Evolutionary conservation across 2,797 vertebrate genomes (phyloP).

Genomic region (Schizothorax lantsangensis): DNA sequence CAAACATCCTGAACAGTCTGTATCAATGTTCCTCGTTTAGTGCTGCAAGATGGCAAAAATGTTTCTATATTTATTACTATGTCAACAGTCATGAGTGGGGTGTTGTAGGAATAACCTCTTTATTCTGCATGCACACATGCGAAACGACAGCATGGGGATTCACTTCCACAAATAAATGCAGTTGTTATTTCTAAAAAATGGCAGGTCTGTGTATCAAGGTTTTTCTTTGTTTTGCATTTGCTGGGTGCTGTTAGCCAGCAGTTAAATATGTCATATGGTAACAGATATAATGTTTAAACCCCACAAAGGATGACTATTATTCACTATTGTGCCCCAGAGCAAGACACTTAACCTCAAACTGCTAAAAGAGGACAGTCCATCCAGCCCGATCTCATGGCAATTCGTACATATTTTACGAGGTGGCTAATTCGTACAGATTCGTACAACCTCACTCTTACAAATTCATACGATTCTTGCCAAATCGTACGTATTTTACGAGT

Average conservation of each 20-base stretch:
- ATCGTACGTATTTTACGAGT: no score
- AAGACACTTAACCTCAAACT: slow-evolving; percentile 5
- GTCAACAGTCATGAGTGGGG: neutral
- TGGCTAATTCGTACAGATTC: no score
- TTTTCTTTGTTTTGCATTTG: neutral
- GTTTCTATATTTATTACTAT: neutral
- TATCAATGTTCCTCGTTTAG: neutral
- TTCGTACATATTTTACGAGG: no score
- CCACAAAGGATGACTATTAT: neutral
- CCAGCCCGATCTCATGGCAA: no score
- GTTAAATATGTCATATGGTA: neutral
- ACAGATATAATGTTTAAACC: neutral
- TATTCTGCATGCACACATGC: neutral
- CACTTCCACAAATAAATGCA: neutral
- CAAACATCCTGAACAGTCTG: neutral
- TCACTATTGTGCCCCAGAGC: neutral
- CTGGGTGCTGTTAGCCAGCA: neutral
- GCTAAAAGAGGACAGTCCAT: neutral
- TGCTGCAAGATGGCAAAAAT: neutral
- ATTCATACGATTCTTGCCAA: no score
- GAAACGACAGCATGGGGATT: neutral
- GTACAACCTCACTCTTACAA: no score
- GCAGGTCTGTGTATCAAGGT: neutral
- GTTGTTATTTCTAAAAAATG: neutral
- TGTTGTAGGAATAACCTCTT: neutral